Evolutionary conservation across 2,888 invertebrate species (phyloP).

Genomic region (Matsumyia berberina): DNA sequence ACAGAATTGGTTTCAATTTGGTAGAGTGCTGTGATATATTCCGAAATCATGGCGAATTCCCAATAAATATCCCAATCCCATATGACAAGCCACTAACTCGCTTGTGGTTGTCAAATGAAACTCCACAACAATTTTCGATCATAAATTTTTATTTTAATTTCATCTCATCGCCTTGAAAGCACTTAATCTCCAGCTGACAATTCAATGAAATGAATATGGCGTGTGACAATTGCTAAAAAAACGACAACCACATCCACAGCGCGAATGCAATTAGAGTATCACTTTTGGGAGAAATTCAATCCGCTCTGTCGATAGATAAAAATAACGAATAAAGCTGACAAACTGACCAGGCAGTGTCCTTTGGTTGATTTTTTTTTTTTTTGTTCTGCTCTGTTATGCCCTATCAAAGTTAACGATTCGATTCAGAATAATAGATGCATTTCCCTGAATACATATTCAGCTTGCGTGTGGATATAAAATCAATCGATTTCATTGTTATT

Average conservation of each 20-base stretch:
- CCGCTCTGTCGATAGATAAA: constrained; percentile 18
- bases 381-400: neutral
- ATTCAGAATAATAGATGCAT: constrained; percentile 41
- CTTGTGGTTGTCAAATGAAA: no score
- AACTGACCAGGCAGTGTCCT: constrained; percentile 9
- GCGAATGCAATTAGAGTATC: constrained; percentile 15
- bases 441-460: constrained; percentile 31
- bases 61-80: no score
- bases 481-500: constrained; percentile 56
- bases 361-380: constrained; percentile 12
- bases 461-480: constrained; percentile 29
- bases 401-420: constrained; percentile 41
- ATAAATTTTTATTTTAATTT: neutral
- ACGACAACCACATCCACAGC: neutral
- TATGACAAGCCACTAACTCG: no score
- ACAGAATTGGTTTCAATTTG: no score
- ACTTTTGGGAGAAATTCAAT: constrained; percentile 41
- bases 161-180: neutral
- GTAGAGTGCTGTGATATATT: no score
- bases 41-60: no score
- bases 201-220: constrained; percentile 9
- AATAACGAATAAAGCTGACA: constrained; percentile 9
- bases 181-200: constrained; percentile 9
- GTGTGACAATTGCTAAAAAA: constrained; percentile 22
- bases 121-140: no score